Evolutionary conservation across 2,113 vertebrate genomes (phyloP).

Genomic region (Vidua chalybeata): DNA sequence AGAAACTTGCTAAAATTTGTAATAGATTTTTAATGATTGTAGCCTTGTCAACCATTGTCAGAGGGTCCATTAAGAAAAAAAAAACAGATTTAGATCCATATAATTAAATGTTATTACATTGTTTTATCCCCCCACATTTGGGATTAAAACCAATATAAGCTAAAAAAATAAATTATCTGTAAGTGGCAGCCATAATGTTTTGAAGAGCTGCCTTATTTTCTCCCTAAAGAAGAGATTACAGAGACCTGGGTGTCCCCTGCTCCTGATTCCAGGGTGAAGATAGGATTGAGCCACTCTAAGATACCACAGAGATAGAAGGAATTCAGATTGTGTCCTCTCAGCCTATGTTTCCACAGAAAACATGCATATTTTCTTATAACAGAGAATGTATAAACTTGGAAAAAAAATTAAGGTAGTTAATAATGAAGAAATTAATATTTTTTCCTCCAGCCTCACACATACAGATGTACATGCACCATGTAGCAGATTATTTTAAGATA

Average conservation of each 20-base stretch:
- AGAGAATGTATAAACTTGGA: background rate
- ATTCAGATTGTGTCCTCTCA: background rate
- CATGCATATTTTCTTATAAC: background rate
- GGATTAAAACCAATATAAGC: background rate
- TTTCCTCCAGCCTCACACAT: background rate
- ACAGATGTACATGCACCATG: accelerated
- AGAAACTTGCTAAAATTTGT: background rate
- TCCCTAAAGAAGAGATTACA: background rate
- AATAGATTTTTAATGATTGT: background rate
- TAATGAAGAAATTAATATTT: accelerated
- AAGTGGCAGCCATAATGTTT: background rate
- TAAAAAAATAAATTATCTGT: background rate
- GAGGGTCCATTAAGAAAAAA: background rate
- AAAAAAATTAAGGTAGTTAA: background rate
- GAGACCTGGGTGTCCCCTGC: background rate
- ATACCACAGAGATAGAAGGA: background rate
- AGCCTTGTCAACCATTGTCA: background rate
- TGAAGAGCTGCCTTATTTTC: background rate
- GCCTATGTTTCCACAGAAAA: background rate
- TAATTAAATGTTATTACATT: background rate
- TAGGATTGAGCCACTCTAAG: background rate
- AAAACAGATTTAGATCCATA: background rate
- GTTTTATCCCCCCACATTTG: background rate
- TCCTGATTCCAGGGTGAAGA: background rate
- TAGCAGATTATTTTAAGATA: background rate